phyloP scores from a whole-genome alignment of 2,797 vertebrate genomes.

The Onychomys torridus region DNA sequence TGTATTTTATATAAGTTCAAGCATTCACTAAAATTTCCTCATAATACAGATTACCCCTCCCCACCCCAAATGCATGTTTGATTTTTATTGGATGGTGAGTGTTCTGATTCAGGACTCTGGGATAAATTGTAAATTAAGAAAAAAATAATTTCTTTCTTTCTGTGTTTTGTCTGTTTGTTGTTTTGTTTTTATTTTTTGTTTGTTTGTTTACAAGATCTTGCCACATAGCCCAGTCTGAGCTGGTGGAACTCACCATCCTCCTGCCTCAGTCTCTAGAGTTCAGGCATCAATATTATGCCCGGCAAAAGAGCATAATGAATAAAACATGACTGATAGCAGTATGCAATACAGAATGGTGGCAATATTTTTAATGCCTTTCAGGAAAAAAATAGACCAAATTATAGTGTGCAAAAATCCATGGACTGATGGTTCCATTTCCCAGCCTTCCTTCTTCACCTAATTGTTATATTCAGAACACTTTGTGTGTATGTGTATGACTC shows the following conservation, averaged over 20 bases:
- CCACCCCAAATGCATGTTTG: background rate
- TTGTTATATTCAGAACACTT: slow-evolving; percentile 12
- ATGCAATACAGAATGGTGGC: background rate
- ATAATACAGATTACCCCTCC: background rate
- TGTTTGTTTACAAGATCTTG: background rate
- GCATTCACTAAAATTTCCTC: background rate
- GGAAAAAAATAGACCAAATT: slow-evolving; percentile 28
- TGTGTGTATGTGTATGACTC: no score
- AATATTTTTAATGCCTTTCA: background rate
- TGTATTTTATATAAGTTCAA: slow-evolving; percentile 11
- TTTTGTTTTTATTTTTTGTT: background rate
- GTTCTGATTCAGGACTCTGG: background rate
- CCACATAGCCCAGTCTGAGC: background rate
- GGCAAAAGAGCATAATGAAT: background rate
- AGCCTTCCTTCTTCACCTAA: background rate
- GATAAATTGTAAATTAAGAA: background rate
- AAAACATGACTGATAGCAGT: background rate
- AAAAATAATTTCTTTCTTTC: background rate
- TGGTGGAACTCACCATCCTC: background rate
- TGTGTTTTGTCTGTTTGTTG: background rate
- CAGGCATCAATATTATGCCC: background rate
- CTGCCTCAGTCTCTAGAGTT: background rate
- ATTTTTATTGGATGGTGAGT: background rate
- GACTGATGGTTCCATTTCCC: background rate
- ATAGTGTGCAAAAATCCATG: background rate